Evolutionary conservation across 2,888 invertebrate species (phyloP), one percentile per base, ranked within the genome.

Genomic region (Pilophorus perplexus): DNA sequence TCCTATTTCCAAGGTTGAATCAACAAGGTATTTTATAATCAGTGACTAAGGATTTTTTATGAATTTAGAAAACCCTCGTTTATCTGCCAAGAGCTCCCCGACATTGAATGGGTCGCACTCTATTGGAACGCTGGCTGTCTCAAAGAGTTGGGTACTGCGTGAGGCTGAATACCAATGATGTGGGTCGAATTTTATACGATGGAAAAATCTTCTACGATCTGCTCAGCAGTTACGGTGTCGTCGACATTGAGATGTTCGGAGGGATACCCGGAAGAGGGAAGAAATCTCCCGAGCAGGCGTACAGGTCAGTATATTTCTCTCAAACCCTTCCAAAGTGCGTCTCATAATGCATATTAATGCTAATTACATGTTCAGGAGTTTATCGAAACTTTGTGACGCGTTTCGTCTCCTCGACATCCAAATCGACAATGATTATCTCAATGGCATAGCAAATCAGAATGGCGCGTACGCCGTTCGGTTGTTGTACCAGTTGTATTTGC

Each of bases 141-240:
- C 44, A 62, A 27, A 22, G 62, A 14, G 62, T 62, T 18, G 62
- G 62, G 5, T 62, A 62, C 46, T 62, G 62, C 62, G 33, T 62
- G 6, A 37, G 33, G 3, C 48, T 62, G 18, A n/a, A 33, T 20
- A 5, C 46, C n/a, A 16, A 16, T 25, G 28, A 65, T 25, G 54
- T 54, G n/a, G 64, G 52, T 8, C 25, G 18, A 2, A 10, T 16
- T n/a, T 22, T 65, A 23, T 65, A 54, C 64, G 64, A 65, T 18
- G 64, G 64, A 25, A 38, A 27, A 3, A 40, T 65, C n/a, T 65
- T 54, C 44, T 54, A 54, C 44, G 42, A 42, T 5, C 40, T 65
- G 2, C 64, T 65, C 3, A 54, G 27, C 16, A 65, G 38, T 8
- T 52, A 54, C 27, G 44, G 44, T 10, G 16, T 65, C 20, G 54